Conservation (phyloP, 2,888 invertebrate genomes). For the Aelia acuminata region DNA sequence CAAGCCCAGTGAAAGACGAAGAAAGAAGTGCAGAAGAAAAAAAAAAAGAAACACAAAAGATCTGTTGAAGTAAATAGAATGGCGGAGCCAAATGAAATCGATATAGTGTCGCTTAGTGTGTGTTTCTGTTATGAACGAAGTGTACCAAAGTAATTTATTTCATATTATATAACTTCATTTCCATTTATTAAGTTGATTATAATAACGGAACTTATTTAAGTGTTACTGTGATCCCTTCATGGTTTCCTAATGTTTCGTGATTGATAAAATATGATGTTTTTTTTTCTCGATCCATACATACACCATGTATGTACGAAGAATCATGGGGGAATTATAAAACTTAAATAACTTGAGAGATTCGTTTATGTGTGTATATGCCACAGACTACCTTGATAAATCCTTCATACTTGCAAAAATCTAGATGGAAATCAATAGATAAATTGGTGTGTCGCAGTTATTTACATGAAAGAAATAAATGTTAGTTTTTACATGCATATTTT, state of each 20-base stretch:
- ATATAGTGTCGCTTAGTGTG: constrained; percentile 57
- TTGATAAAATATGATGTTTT: not conserved
- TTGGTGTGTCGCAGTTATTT: not conserved
- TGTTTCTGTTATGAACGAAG: constrained; percentile 55
- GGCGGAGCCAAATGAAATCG: constrained; percentile 53
- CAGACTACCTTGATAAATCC: constrained; percentile 29
- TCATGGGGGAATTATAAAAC: constrained; percentile 5
- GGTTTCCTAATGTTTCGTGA: constrained; percentile 8
- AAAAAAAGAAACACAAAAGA: constrained; percentile 53
- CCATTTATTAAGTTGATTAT: constrained; percentile 20
- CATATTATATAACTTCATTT: constrained; percentile 48
- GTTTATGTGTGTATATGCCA: constrained; percentile 37
- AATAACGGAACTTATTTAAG: constrained; percentile 45
- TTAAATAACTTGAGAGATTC: constrained; percentile 23
- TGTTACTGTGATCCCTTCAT: constrained; percentile 51
- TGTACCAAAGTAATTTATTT: constrained; percentile 61
- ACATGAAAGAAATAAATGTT: constrained; percentile 5
- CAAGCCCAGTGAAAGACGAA: constrained; percentile 43
- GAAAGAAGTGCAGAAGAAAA: constrained; percentile 40
- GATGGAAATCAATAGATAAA: not conserved
- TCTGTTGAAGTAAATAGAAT: constrained; percentile 44
- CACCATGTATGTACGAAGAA: not conserved
- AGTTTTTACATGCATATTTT: not conserved
- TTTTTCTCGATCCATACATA: not conserved
- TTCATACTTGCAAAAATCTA: constrained; percentile 51